Base-by-base conservation (phyloP, 2,113 vertebrate species). In the Argyrosomus japonicus region DNA sequence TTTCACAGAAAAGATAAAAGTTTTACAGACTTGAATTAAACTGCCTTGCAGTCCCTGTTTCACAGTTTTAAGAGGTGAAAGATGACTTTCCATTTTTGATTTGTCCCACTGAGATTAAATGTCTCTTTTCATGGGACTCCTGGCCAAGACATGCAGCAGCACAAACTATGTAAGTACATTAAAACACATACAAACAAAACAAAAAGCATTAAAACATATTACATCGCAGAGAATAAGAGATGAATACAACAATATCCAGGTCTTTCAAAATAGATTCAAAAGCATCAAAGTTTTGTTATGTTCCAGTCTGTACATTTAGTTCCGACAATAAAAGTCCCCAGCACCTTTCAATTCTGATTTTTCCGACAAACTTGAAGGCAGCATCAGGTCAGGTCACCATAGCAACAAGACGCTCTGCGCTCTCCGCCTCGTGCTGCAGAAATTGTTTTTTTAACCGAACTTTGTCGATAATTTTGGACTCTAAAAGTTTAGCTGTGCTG, bases 371-470 rank as follows among this genome's bases (percentile, higher is more conserved):
- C 17, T 0, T 57, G 81, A 87, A 87, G 6, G 82, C 69, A 75
- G 12, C 75, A 45, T 6, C 2, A 3, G 18, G 4, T 60, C 18
- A 32, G 36, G 73, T 86, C 29, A 32, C 90, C 80, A 82, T 88
- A 63, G 79, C 47, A 81, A 89, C 88, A 6, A 6, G 61, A 89
- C 83, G 61, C 90, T 6, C 1, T 11, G 2, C 57, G 23, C 14
- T 5, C 4, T 10, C 17, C 21, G 0, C 4, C 2, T 47, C 27
- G 50, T 29, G 12, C 21, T 1, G 12, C 4, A 63, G 2, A 75
- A 47, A 23, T 54, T n/a, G 1, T 2, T 53, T 64, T 57, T 72
- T 60, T 14, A 3, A 27, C 18, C 7, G 0, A 3, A 68, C 0
- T 23, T 13, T 2, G 4, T 43, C 29, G 5, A 7, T 15, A 32